phyloP scores from a whole-genome alignment of 2,888 invertebrate genomes.

The Chesias legatella region DNA sequence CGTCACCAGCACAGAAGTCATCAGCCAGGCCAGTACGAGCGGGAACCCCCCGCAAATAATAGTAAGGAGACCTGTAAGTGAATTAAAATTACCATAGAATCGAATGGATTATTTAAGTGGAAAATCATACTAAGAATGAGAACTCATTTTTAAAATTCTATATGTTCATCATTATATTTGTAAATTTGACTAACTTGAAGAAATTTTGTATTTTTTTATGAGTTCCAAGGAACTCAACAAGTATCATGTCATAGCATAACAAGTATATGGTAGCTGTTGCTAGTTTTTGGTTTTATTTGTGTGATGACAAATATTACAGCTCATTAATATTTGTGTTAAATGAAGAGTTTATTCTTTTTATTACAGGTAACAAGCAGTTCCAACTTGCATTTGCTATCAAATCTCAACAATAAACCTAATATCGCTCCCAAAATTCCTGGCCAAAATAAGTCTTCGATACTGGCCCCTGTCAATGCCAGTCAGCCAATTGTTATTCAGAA shows the following conservation, averaged over 20 bases:
- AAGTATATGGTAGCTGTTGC: too few species aligned
- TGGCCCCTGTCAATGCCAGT: slow-evolving; percentile 60
- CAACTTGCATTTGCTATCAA: slow-evolving; percentile 70
- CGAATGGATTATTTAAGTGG: slow-evolving; percentile 13
- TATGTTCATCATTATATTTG: slow-evolving; percentile 3
- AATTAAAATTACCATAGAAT: slow-evolving; percentile 38
- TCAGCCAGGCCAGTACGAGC: slow-evolving; percentile 71
- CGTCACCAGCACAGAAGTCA: slow-evolving; percentile 69
- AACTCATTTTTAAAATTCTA: slow-evolving; percentile 2
- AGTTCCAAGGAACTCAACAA: too few species aligned
- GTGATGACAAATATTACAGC: too few species aligned
- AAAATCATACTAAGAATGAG: too few species aligned
- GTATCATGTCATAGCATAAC: too few species aligned
- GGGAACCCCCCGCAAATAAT: slow-evolving; percentile 76
- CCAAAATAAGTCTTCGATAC: slow-evolving; percentile 62
- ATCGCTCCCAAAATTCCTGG: slow-evolving; percentile 62
- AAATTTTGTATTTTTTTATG: too few species aligned
- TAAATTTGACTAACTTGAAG: background rate
- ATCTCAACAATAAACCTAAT: slow-evolving; percentile 62
- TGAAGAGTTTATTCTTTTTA: background rate
- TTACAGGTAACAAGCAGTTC: slow-evolving; percentile 69
- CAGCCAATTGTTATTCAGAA: slow-evolving; percentile 82
- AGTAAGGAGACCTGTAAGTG: slow-evolving; percentile 75
- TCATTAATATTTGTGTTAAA: background rate
- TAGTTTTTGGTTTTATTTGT: too few species aligned